Evolutionary conservation across 2,113 vertebrate genomes (phyloP).

Genomic region (Lepus europaeus): DNA sequence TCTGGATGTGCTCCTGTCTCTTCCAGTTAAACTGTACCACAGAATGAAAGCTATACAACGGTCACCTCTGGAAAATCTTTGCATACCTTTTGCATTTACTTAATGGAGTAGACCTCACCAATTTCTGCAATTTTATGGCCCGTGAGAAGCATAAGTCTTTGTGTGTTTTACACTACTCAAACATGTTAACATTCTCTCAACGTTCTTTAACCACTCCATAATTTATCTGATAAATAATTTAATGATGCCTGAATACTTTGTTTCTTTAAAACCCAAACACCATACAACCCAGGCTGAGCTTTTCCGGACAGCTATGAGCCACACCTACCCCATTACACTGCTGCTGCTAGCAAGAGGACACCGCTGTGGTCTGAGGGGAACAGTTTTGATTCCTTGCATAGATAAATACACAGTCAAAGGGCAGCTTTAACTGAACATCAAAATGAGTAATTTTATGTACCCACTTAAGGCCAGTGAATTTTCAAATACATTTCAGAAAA

Average conservation of each 20-base stretch:
- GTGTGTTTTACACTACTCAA: background rate
- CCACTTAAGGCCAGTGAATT: background rate
- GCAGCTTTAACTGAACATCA: conserved; percentile 29
- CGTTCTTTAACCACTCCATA: background rate
- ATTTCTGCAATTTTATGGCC: background rate
- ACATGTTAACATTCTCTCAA: background rate
- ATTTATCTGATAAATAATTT: conserved; percentile 19
- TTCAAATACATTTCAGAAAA: conserved; percentile 9
- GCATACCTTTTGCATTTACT: background rate
- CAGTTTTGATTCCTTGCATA: background rate
- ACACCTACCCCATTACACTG: background rate
- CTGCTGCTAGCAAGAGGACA: background rate
- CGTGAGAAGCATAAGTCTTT: background rate
- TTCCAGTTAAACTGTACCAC: background rate
- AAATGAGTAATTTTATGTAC: conserved; percentile 37
- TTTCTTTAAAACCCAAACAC: conserved; percentile 37
- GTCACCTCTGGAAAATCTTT: background rate
- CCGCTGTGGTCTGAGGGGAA: background rate
- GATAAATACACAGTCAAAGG: background rate
- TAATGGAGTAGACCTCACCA: background rate
- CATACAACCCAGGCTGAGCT: conserved; percentile 4
- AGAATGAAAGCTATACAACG: conserved; percentile 7
- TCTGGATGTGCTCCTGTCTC: background rate
- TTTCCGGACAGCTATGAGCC: background rate
- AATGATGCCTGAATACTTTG: conserved; percentile 33